phyloP scores from a whole-genome alignment of 2,797 vertebrate species.

The Pelochelys cantorii region DNA sequence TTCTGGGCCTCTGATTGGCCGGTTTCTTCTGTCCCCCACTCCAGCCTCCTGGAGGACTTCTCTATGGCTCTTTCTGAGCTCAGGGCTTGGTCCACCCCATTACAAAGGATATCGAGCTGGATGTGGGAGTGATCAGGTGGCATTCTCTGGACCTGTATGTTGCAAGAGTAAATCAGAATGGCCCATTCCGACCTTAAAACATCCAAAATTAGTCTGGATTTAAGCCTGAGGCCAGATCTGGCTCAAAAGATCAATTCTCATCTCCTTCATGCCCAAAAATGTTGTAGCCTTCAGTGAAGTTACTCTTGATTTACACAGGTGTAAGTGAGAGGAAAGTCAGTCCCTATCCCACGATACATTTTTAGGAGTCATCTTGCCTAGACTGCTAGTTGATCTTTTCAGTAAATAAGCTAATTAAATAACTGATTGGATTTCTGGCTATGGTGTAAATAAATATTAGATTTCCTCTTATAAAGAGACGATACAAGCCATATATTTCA shows the following conservation, averaged over 20 bases:
- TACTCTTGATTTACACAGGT: fast-evolving
- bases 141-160: background rate
- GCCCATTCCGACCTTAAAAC: background rate
- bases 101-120: background rate
- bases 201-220: background rate
- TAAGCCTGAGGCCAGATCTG: background rate
- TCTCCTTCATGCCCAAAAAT: background rate
- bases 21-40: no score
- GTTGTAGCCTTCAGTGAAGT: background rate
- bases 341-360: background rate
- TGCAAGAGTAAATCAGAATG: background rate
- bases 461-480: background rate
- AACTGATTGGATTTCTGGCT: background rate
- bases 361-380: background rate
- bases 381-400: background rate
- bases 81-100: no score
- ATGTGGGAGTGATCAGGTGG: background rate
- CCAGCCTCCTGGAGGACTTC: no score
- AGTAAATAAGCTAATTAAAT: constrained; percentile 30
- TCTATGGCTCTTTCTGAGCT: no score
- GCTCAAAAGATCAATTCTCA: background rate
- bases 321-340: fast-evolving
- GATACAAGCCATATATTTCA: background rate
- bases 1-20: no score
- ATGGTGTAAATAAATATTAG: constrained; percentile 39